Conservation (phyloP, 2,888 invertebrate genomes). For the Watsonalla binaria region DNA sequence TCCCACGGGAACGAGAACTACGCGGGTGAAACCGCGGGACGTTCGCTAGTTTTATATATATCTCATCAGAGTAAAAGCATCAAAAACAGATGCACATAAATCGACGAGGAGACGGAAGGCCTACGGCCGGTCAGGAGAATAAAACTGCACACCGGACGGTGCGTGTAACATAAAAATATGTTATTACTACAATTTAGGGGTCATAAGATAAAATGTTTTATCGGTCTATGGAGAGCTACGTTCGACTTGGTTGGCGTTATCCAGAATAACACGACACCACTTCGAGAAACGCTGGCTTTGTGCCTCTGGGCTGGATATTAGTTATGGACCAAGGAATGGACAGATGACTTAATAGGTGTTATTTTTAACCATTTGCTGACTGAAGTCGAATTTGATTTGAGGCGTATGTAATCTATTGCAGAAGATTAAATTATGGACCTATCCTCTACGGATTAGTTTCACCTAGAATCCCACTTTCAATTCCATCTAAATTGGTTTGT, state of each 20-base stretch:
- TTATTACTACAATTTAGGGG: conserved; percentile 4
- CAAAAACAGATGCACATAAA: not conserved
- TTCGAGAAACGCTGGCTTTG: conserved; percentile 26
- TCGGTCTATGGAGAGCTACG: conserved; percentile 16
- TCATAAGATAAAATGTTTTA: conserved; percentile 24
- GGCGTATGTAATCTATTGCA: not conserved
- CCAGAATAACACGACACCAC: conserved; percentile 22
- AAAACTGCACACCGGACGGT: not conserved
- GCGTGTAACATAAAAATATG: not conserved
- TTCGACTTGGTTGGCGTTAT: conserved; percentile 11
- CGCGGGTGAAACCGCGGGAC: too few species aligned
- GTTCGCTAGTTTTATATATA: too few species aligned
- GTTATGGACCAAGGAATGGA: not conserved
- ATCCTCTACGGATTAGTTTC: too few species aligned
- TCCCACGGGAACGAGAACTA: too few species aligned
- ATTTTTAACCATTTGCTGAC: not conserved
- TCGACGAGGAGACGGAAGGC: not conserved
- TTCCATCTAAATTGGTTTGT: too few species aligned
- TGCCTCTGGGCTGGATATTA: conserved; percentile 13
- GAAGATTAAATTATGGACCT: not conserved
- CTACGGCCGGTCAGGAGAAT: not conserved
- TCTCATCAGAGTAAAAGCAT: not conserved
- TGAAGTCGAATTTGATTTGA: not conserved
- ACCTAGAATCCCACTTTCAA: too few species aligned
- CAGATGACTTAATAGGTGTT: not conserved